phyloP scores from a whole-genome alignment of 2,797 vertebrate genomes.

The Agapornis canus region DNA sequence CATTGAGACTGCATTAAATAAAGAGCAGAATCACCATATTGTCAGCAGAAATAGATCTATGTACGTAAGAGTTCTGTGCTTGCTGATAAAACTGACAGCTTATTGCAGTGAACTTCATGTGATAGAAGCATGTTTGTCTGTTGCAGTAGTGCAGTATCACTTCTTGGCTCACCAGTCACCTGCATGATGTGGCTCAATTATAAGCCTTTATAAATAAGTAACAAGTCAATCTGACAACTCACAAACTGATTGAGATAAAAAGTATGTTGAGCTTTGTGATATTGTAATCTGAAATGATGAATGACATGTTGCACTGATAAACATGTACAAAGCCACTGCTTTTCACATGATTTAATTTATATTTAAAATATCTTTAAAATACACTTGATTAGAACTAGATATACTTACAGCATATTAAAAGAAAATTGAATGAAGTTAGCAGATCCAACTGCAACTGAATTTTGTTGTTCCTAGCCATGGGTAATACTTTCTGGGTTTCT shows the following conservation, averaged over 20 bases:
- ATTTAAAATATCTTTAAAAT: neutral
- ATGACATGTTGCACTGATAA: neutral
- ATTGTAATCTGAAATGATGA: neutral
- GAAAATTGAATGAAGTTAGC: neutral
- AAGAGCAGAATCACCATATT: neutral
- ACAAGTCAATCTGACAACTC: neutral
- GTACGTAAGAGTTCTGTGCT: neutral
- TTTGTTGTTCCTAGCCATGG: neutral
- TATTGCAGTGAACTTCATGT: neutral
- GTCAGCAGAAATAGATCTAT: neutral
- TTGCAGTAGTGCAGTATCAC: neutral
- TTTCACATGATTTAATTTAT: neutral
- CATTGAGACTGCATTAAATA: neutral
- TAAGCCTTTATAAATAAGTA: constrained; percentile 13
- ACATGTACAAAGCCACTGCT: constrained; percentile 20
- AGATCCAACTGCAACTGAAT: neutral
- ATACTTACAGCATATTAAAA: neutral
- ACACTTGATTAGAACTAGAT: neutral
- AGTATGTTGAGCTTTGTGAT: neutral
- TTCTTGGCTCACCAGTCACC: neutral
- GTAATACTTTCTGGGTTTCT: neutral
- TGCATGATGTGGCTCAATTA: neutral
- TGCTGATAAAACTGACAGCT: neutral
- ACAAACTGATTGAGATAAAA: neutral
- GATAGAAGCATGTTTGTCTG: neutral